Percentiles rank a stretch among this genome's conserved stretches.
Evolutionary conservation across 2,888 invertebrate species (phyloP).

Genomic region (Poecilobothrus nobilitatus): DNA sequence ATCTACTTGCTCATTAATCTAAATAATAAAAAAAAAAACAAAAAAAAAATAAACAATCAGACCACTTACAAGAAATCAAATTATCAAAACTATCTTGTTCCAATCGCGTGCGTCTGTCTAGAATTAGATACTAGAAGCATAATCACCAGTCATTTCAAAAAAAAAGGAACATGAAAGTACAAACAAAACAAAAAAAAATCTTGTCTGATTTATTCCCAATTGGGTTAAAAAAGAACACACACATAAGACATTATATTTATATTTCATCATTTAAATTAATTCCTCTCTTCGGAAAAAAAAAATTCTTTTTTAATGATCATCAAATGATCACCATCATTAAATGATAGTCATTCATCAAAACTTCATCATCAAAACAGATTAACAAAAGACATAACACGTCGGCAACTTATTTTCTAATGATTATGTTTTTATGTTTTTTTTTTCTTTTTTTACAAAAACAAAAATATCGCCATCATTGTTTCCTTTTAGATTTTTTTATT

Average conservation of each 20-base stretch:
- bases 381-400: slow-evolving; percentile 4
- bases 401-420: background rate
- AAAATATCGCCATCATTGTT: slow-evolving; percentile 1
- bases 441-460: background rate
- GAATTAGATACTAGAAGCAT: background rate
- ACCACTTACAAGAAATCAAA: background rate
- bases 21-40: background rate
- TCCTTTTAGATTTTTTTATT: background rate
- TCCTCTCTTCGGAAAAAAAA: background rate
- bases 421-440: background rate
- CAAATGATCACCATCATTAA: background rate
- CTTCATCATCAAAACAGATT: background rate
- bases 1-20: background rate
- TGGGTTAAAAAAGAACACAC: no score
- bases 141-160: background rate
- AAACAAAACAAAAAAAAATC: background rate
- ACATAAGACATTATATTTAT: no score
- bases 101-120: background rate
- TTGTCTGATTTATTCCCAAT: background rate
- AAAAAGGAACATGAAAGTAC: background rate
- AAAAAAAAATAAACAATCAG: background rate
- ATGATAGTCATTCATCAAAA: background rate
- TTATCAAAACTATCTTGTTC: background rate
- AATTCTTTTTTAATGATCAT: background rate
- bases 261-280: background rate